phyloP scores from a whole-genome alignment of 30 jellyfish, hydroid and myxozoan species.

The Pelagia noctiluca region DNA sequence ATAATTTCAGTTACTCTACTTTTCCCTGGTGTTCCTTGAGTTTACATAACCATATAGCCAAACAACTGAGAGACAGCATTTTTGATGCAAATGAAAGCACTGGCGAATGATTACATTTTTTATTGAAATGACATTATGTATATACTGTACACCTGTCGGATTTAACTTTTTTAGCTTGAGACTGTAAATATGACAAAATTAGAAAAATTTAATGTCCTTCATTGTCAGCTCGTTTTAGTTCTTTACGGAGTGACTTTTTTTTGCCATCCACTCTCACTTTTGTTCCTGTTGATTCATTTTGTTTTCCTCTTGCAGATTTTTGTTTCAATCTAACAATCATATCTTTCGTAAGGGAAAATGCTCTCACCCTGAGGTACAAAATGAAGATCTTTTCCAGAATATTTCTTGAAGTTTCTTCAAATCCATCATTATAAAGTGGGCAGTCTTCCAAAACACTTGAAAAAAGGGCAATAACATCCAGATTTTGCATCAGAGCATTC shows the following conservation, averaged over 20 bases:
- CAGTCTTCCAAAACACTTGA: neutral
- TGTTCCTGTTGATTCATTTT: no score
- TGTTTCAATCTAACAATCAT: neutral
- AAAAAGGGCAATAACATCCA: neutral
- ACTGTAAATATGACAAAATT: no score
- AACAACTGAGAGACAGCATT: no score
- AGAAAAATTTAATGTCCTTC: no score
- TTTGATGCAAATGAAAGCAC: no score
- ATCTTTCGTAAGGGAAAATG: constrained; percentile 4
- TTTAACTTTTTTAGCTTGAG: no score
- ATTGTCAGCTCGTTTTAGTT: neutral
- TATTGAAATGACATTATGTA: no score
- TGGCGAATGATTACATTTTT: no score
- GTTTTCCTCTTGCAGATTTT: neutral
- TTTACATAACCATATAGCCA: no score
- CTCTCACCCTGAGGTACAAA: constrained; percentile 4
- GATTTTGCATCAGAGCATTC: neutral
- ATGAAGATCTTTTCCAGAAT: constrained; percentile 1
- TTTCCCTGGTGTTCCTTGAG: no score
- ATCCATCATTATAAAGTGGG: neutral
- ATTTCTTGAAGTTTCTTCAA: constrained; percentile 3
- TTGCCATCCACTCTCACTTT: constrained; percentile 9
- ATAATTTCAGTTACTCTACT: no score
- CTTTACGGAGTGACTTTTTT: neutral
- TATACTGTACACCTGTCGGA: no score